phyloP scores from a whole-genome alignment of 2,888 invertebrate species.

The Maniola hyperantus region DNA sequence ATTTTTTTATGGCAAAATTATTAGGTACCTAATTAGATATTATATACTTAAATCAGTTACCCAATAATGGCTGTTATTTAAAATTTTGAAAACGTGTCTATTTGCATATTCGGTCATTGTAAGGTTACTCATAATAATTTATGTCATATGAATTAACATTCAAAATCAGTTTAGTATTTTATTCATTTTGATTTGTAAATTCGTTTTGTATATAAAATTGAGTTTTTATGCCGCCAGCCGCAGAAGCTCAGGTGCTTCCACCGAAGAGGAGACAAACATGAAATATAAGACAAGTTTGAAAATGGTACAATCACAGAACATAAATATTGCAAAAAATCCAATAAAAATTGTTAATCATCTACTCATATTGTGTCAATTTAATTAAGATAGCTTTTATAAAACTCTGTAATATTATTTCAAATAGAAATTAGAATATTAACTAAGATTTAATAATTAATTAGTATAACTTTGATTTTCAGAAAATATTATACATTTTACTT shows the following conservation, averaged over 20 bases:
- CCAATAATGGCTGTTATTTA: not conserved
- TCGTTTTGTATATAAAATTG: constrained; percentile 30
- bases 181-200: not conserved
- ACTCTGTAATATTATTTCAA: not conserved
- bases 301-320: constrained; percentile 34
- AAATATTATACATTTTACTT: constrained; percentile 46
- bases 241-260: constrained; percentile 44
- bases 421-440: not conserved
- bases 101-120: constrained; percentile 31
- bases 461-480: constrained; percentile 51
- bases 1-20: no score
- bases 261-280: not conserved
- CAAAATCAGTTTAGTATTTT: constrained; percentile 6
- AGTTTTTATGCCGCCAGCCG: constrained; percentile 10
- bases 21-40: no score
- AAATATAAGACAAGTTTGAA: not conserved
- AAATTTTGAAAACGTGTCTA: constrained; percentile 7
- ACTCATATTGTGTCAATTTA: no score
- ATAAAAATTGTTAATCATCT: no score
- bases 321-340: no score
- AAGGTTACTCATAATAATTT: constrained; percentile 19
- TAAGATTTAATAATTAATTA: not conserved
- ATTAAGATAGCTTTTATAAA: no score
- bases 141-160: constrained; percentile 9
- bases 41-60: no score